Evolutionary conservation across 2,797 vertebrate species (phyloP).

Genomic region (Myotis pilosus): DNA sequence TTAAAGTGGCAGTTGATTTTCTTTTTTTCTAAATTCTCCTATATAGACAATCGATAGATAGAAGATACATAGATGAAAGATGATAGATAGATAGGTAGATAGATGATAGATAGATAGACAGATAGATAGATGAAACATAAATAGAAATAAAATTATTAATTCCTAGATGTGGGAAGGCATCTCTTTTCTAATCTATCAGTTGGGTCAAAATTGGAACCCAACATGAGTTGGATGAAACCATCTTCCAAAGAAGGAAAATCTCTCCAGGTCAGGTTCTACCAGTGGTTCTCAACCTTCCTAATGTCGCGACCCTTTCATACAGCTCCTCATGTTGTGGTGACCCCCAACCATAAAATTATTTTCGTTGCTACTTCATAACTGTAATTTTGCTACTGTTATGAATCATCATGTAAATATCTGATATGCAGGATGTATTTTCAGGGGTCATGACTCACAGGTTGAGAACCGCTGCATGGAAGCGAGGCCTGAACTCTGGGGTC

Average conservation of each 20-base stretch:
- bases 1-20: conserved; percentile 63
- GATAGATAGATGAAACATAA: neutral
- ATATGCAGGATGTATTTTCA: too few relatives aligned
- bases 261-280: neutral
- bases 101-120: neutral
- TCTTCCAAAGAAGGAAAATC: neutral
- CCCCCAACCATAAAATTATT: too few relatives aligned
- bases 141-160: neutral
- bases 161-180: neutral
- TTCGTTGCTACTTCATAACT: too few relatives aligned
- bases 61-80: neutral
- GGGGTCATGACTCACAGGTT: too few relatives aligned
- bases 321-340: too few relatives aligned
- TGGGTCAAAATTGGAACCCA: neutral
- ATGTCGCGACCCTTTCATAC: too few relatives aligned
- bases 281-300: too few relatives aligned
- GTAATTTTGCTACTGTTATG: too few relatives aligned
- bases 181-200: neutral
- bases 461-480: neutral
- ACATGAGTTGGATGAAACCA: neutral
- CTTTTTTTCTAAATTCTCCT: conserved; percentile 39
- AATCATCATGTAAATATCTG: too few relatives aligned
- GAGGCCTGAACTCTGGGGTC: rapidly evolving
- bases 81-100: neutral
- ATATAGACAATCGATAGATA: neutral